Conservation (phyloP, 1,140 invertebrate genomes). For the Drosophila nasuta region DNA sequence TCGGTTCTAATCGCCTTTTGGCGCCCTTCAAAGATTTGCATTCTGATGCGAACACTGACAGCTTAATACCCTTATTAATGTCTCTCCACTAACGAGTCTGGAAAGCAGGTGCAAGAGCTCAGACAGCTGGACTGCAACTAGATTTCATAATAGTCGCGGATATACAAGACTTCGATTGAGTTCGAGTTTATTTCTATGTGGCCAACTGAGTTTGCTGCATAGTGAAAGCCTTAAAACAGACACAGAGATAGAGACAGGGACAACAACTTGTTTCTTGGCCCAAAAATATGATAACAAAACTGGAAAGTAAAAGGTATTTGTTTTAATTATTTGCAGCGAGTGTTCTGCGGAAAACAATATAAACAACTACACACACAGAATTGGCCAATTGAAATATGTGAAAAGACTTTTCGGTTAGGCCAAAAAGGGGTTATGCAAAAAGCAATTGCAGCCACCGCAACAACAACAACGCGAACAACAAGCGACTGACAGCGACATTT, state of each 20-base stretch:
- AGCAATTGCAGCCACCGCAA: conserved; percentile 51
- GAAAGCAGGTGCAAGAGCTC: conserved; percentile 17
- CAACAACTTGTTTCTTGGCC: conserved; percentile 38
- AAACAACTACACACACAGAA: background rate
- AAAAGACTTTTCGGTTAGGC: conserved; percentile 39
- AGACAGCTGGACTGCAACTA: conserved; percentile 13
- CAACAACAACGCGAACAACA: conserved; percentile 7
- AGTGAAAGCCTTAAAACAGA: conserved; percentile 5
- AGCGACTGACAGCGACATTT: conserved; percentile 33
- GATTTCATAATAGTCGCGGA: conserved; percentile 38
- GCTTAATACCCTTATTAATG: conserved; percentile 5
- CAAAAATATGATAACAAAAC: conserved; percentile 38
- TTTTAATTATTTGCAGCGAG: conserved; percentile 32
- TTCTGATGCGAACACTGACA: conserved; percentile 1
- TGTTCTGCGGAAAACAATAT: conserved; percentile 40
- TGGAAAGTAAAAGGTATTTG: conserved; percentile 30
- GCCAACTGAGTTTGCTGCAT: background rate
- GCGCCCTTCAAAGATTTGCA: background rate
- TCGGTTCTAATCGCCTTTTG: conserved; percentile 1
- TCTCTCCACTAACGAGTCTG: background rate
- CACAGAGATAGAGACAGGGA: background rate
- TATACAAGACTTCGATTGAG: background rate
- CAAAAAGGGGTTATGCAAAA: conserved; percentile 72
- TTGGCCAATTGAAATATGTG: conserved; percentile 49
- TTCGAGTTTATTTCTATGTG: conserved; percentile 5